Evolutionary conservation across 35 echinoderm and acorn worm genomes (phyloP), one percentile per base, ranked within the genome.

Genomic region (Antedon bifida): DNA sequence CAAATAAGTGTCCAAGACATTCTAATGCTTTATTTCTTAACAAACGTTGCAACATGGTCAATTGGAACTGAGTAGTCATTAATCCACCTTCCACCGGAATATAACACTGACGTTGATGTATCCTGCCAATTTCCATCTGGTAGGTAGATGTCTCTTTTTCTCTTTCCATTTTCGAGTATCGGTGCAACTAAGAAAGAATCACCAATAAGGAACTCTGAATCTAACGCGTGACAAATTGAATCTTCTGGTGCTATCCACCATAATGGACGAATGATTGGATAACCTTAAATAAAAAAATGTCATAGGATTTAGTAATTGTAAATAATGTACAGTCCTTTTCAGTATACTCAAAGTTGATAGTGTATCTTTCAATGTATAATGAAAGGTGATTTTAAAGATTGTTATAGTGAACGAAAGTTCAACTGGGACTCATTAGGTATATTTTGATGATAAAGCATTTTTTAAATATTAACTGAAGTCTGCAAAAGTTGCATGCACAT

Each of bases 181-280:
- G 91, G 91, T 30, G 91, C 91, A 34, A 93, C 91, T 7, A 93
- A 35, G 31, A 88, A 85, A 28, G 85, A 87, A 39, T 86, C 83
- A 23, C 91, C 91, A 34, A 93, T 83, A 19, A 93, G 83, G 73
- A 93, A 93, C 80, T 93, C 80, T 12, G 91, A 85, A 75, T 93
- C 91, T 30, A 86, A 78, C 3, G 28, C 3, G 21, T 82, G 44
- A 26, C 83, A 77, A 30, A 44, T 82, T 26, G 76, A 64, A 32
- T 93, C 91, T 42, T 79, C 35, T 17, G 91, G 87, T 0, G 86
- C 86, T 34, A 86, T 88, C 91, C 91, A 93, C 91, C 91, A 93
- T 3, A 93, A n/a, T 7, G 91, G 91, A 0, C 86, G 86, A 85
- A 89, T 86, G 4, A 93, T 35, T 28, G 87, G 86, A 34, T 93